Evolutionary conservation across 2,113 vertebrate genomes (phyloP).

Genomic region (Lepus americanus): DNA sequence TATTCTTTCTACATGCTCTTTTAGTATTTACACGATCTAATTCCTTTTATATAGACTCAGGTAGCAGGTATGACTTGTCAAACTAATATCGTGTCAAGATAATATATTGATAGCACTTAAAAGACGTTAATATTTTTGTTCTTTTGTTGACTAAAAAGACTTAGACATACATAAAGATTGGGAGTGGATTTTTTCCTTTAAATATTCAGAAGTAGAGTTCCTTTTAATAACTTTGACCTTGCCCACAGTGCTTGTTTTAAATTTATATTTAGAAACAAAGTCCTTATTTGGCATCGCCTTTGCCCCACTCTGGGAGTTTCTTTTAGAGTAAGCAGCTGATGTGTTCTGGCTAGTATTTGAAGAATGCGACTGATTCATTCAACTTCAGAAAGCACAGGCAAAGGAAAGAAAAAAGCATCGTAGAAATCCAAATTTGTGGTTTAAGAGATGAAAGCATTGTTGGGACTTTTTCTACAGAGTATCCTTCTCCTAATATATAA

Average conservation of each 20-base stretch:
- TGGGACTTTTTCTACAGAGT: background rate
- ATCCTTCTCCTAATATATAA: background rate
- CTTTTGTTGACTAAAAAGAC: background rate
- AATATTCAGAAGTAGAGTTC: slow-evolving; percentile 16
- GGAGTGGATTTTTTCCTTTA: background rate
- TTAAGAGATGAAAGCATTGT: background rate
- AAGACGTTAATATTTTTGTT: background rate
- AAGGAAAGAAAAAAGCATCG: background rate
- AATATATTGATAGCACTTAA: background rate
- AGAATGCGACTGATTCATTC: slow-evolving; percentile 59
- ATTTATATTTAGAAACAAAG: slow-evolving; percentile 65
- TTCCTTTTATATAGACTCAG: background rate
- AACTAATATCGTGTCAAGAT: background rate
- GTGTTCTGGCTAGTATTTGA: slow-evolving; percentile 67
- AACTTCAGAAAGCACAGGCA: slow-evolving; percentile 41
- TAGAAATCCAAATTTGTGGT: slow-evolving; percentile 33
- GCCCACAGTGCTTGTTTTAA: background rate
- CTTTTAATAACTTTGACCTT: slow-evolving; percentile 46
- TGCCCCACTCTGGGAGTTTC: slow-evolving; percentile 31
- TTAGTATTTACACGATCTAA: background rate
- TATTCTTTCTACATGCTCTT: background rate
- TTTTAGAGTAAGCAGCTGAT: slow-evolving; percentile 63
- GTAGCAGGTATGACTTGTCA: too few species aligned
- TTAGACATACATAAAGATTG: background rate
- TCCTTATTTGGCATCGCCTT: slow-evolving; percentile 56